Conservation (phyloP, 2,888 invertebrate species). For the Hydrotaea diabolus region DNA sequence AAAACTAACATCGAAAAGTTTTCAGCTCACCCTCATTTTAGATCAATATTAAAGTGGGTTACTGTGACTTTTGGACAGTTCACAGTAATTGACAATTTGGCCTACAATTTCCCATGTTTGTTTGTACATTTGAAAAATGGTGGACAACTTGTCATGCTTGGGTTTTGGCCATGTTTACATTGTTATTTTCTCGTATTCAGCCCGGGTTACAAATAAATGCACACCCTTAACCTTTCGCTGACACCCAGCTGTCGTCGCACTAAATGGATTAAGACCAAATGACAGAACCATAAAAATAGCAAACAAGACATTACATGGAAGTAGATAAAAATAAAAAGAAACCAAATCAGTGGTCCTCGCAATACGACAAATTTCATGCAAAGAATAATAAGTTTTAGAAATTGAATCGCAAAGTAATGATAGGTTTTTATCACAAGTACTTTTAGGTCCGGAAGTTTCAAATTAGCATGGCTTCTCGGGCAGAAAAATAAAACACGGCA, state of each 20-base stretch:
- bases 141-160: background rate
- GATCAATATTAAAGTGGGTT: background rate
- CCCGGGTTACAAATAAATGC: constrained; percentile 5
- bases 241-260: constrained; percentile 57
- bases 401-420: too few species aligned
- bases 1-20: too few species aligned
- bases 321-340: background rate
- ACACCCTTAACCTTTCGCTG: constrained; percentile 61
- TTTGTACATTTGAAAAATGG: too few species aligned
- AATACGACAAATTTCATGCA: too few species aligned
- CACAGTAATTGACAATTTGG: background rate
- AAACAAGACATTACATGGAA: too few species aligned
- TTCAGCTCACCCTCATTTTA: background rate
- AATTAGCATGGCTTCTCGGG: too few species aligned
- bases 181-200: background rate
- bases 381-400: too few species aligned
- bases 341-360: background rate
- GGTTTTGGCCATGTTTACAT: background rate
- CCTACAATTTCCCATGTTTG: background rate
- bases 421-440: too few species aligned
- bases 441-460: too few species aligned
- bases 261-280: constrained; percentile 73
- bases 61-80: background rate
- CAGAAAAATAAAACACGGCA: too few species aligned
- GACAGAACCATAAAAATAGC: background rate